Conservation (phyloP, 2,888 invertebrate genomes). For the Bedellia somnulentella region DNA sequence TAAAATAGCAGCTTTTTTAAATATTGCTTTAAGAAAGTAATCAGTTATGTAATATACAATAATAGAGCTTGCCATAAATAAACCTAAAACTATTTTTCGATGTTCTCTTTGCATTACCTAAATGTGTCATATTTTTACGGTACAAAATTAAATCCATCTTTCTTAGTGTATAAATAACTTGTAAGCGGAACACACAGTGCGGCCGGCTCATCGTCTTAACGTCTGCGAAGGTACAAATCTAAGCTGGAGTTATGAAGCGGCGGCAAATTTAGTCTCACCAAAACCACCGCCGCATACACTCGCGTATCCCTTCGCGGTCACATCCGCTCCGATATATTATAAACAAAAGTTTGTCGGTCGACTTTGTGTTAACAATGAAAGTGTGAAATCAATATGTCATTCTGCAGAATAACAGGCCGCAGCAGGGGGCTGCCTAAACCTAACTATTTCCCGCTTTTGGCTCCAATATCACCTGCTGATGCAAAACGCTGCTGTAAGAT, state of each 20-base stretch:
- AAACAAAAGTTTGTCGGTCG: slow-evolving; percentile 26
- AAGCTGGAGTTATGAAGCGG: slow-evolving; percentile 22
- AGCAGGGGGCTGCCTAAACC: slow-evolving; percentile 79
- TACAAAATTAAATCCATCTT: slow-evolving; percentile 41
- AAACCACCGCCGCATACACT: slow-evolving; percentile 17
- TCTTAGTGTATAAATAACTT: slow-evolving; percentile 53
- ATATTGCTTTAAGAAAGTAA: too few species aligned
- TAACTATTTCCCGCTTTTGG: slow-evolving; percentile 78
- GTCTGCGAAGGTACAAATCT: slow-evolving; percentile 41
- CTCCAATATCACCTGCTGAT: slow-evolving; percentile 81
- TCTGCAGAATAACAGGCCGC: slow-evolving; percentile 80
- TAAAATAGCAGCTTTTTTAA: too few species aligned
- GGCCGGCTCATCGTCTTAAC: slow-evolving; percentile 43
- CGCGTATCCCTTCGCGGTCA: slow-evolving; percentile 3
- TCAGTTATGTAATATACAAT: too few species aligned
- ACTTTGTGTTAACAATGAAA: slow-evolving; percentile 22
- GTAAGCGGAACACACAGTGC: slow-evolving; percentile 52
- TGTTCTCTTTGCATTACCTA: slow-evolving; percentile 32
- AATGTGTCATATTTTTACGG: slow-evolving; percentile 48
- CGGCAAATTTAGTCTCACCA: slow-evolving; percentile 32
- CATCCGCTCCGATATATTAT: slow-evolving; percentile 16
- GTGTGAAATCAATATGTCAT: slow-evolving; percentile 61
- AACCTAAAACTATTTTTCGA: slow-evolving; percentile 5
- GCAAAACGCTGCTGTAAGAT: slow-evolving; percentile 78
- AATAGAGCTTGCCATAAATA: too few species aligned